Evolutionary conservation across 2,888 invertebrate genomes (phyloP).

Genomic region (Caenorhabditis doughertyi): DNA sequence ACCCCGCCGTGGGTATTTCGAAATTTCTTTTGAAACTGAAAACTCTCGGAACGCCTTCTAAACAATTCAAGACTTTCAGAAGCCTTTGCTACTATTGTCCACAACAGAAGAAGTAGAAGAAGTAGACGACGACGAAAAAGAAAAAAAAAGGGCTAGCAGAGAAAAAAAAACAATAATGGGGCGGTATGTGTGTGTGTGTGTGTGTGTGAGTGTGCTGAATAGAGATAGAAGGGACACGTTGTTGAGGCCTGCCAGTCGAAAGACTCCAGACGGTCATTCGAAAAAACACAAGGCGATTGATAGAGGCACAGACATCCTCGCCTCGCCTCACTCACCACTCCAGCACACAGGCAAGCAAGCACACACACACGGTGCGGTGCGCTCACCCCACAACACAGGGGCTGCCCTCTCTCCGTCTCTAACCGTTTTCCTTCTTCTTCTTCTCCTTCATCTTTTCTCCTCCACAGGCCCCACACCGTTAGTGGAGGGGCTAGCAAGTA

Average conservation of each 20-base stretch:
- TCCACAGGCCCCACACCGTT: neutral
- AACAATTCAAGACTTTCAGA: neutral
- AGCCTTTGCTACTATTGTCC: conserved; percentile 10
- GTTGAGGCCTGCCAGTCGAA: too few relatives aligned
- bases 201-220: conserved; percentile 39
- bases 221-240: conserved; percentile 15
- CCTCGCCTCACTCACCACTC: neutral
- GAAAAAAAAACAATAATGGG: conserved; percentile 60
- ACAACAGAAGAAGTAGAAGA: conserved; percentile 3
- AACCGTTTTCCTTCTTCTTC: neutral
- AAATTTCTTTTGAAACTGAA: neutral
- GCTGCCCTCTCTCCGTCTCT: conserved; percentile 12
- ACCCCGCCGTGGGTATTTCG: conserved; percentile 16
- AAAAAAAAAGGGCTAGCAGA: conserved; percentile 12
- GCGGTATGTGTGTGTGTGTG: conserved; percentile 51
- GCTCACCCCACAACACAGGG: conserved; percentile 19
- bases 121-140: conserved; percentile 1
- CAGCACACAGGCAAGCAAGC: neutral
- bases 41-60: neutral
- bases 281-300: neutral
- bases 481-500: neutral
- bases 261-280: conserved; percentile 30
- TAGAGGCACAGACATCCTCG: conserved; percentile 22
- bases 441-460: neutral
- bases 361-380: conserved; percentile 6